Conservation (phyloP, 2,888 invertebrate species). For the Cataglyphis albicans region DNA sequence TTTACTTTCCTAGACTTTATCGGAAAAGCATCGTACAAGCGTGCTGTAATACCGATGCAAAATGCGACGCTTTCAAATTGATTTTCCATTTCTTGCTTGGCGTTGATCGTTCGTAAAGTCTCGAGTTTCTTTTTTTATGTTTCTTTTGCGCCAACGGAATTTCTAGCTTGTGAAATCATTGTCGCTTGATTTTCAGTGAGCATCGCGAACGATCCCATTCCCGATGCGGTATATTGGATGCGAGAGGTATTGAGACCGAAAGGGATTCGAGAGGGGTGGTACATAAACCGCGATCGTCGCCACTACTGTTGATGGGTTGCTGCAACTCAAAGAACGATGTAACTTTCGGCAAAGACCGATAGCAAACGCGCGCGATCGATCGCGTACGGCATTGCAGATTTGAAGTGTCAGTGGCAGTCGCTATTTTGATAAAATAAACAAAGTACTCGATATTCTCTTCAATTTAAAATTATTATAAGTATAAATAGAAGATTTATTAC, state of each 20-base stretch:
- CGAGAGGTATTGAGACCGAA: constrained; percentile 13
- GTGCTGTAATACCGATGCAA: constrained; percentile 9
- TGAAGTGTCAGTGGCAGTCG: constrained; percentile 21
- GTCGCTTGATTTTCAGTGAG: constrained; percentile 31
- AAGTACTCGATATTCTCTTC: constrained; percentile 38
- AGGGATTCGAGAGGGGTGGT: constrained; percentile 38
- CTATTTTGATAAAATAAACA: constrained; percentile 27
- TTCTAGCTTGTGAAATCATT: constrained; percentile 23
- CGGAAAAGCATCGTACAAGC: background rate
- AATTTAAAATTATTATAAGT: constrained; percentile 6
- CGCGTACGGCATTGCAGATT: background rate
- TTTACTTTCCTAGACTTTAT: background rate
- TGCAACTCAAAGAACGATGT: constrained; percentile 40
- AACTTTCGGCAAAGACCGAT: constrained; percentile 45
- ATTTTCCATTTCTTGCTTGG: constrained; percentile 36
- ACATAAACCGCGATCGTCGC: constrained; percentile 62
- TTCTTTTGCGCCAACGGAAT: background rate
- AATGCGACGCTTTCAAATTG: constrained; percentile 22
- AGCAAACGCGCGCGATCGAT: constrained; percentile 27
- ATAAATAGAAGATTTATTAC: constrained; percentile 7
- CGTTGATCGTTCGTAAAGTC: constrained; percentile 19
- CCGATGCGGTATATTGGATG: constrained; percentile 41
- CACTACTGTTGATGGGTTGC: constrained; percentile 52
- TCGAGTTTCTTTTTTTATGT: background rate
- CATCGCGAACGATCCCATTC: constrained; percentile 42